phyloP scores from a whole-genome alignment of 2,113 vertebrate species.

The Nanorana parkeri region DNA sequence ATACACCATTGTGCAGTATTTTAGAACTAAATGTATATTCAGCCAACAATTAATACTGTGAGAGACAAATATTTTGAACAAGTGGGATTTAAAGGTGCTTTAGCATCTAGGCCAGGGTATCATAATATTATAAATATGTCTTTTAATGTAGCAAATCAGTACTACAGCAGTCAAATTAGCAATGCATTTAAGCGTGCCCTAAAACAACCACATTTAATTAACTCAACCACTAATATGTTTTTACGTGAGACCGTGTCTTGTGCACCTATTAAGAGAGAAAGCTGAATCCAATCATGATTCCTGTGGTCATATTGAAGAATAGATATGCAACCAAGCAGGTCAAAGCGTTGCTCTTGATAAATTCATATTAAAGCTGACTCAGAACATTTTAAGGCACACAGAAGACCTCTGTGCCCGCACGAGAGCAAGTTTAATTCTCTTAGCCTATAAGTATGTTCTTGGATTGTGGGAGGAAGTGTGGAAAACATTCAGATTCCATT shows the following conservation, averaged over 20 bases:
- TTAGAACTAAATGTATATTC: not conserved
- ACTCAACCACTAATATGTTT: conserved; percentile 41
- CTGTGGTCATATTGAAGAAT: not conserved
- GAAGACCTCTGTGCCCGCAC: no score
- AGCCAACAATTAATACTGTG: not conserved
- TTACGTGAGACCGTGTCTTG: conserved; percentile 25
- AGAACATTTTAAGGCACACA: no score
- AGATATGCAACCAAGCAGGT: not conserved
- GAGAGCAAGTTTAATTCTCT: no score
- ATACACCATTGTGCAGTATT: not conserved
- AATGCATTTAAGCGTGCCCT: conserved; percentile 34
- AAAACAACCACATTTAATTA: conserved; percentile 44
- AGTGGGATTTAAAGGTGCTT: not conserved
- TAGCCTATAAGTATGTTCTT: no score
- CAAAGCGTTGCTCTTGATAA: no score
- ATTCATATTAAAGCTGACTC: no score
- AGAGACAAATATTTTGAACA: not conserved
- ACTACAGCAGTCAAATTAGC: conserved; percentile 34
- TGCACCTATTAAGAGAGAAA: conserved; percentile 15
- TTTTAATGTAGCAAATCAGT: conserved; percentile 13
- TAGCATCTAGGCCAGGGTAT: not conserved
- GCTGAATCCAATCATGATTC: conserved; percentile 4
- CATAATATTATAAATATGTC: conserved; percentile 6
- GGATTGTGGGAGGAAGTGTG: no score
- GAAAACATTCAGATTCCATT: no score